These are phyloP conservation scores for Ailuropoda melanoleuca DNA, from an alignment of 2,113 vertebrate genomes.

Conservation along the genomic window DNA sequence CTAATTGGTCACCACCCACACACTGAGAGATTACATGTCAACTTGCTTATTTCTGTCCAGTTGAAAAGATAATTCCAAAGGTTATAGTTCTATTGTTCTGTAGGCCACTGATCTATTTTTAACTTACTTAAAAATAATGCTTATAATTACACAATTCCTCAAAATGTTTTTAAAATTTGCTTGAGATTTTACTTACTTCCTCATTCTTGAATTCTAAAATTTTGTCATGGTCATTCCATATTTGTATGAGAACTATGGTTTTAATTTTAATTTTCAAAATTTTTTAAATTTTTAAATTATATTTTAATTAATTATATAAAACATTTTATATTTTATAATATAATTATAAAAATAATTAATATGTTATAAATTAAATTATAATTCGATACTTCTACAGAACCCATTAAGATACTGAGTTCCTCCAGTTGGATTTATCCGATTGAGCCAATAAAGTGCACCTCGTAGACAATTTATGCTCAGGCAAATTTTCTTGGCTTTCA, in stretches of 20 bases:
- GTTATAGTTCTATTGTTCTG: not conserved
- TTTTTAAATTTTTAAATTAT: too few species aligned
- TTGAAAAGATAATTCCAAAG: not conserved
- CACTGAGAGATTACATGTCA: not conserved
- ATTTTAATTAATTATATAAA: too few species aligned
- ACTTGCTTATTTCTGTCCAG: not conserved
- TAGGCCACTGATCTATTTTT: not conserved
- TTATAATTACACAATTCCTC: not conserved
- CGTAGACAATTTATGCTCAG: not conserved
- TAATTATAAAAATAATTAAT: too few species aligned
- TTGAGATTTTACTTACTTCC: not conserved
- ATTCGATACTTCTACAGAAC: not conserved
- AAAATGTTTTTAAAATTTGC: not conserved
- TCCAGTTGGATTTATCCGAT: not conserved
- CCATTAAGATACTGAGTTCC: not conserved
- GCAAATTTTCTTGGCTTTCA: not conserved
- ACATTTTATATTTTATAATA: too few species aligned
- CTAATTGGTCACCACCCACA: not conserved
- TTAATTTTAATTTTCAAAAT: not conserved
- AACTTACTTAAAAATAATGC: not conserved
- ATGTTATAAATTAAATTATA: not conserved
- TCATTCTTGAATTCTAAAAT: not conserved
- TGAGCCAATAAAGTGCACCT: not conserved
- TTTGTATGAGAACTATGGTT: not conserved
- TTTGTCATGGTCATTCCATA: not conserved